phyloP scores from a whole-genome alignment of 2,797 vertebrate species.

The Pteropus rufus region DNA sequence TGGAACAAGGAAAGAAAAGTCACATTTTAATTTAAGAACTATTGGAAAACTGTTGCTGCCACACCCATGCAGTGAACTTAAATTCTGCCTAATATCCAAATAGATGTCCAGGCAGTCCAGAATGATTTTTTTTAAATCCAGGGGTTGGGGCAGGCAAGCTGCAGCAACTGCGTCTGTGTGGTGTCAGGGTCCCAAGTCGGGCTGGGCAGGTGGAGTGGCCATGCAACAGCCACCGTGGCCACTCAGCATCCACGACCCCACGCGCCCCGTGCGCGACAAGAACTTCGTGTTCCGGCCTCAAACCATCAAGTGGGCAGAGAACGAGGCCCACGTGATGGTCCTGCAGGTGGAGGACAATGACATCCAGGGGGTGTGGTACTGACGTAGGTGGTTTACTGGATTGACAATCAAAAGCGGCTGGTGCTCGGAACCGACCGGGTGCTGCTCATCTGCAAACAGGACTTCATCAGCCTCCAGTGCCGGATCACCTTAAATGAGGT shows the following conservation, averaged over 20 bases:
- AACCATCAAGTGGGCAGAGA: conserved; percentile 95
- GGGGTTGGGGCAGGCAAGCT: no score
- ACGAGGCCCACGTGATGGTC: conserved; percentile 91
- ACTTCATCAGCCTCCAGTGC: conserved; percentile 96
- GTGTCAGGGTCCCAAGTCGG: no score
- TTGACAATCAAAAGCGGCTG: conserved; percentile 95
- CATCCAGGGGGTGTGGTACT: conserved; percentile 96
- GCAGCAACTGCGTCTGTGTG: no score
- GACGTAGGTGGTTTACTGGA: conserved; percentile 97
- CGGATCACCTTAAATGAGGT: conserved; percentile 90
- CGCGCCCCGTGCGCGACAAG: conserved; percentile 92
- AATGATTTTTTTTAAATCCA: no score
- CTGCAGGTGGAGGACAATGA: conserved; percentile 94
- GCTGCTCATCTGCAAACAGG: conserved; percentile 96
- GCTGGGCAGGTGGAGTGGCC: not conserved
- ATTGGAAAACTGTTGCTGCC: not conserved
- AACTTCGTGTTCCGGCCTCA: conserved; percentile 98
- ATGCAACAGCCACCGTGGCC: conserved; percentile 90
- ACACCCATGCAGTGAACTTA: not conserved
- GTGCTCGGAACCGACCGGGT: conserved; percentile 95
- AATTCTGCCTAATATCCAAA: not conserved
- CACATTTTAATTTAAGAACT: not conserved
- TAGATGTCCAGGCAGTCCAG: not conserved
- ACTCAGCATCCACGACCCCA: conserved; percentile 91
- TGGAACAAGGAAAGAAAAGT: not conserved